Percentiles rank a stretch among this genome's conserved stretches.
Evolutionary conservation across 92 coral and sea anemone species (phyloP).

Genomic region (Desmophyllum pertusum): DNA sequence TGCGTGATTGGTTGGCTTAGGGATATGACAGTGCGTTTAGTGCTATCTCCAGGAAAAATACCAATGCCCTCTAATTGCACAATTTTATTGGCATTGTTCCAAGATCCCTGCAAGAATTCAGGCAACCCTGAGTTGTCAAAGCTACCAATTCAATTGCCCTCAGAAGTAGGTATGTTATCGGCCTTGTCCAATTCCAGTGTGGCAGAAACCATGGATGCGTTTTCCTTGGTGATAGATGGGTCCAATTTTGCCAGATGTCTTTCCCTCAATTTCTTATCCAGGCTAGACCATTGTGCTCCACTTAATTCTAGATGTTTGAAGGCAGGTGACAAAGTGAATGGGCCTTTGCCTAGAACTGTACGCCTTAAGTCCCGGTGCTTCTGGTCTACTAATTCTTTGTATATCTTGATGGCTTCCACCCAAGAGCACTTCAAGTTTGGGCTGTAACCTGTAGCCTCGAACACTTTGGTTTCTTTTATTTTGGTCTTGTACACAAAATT

Average conservation of each 20-base stretch:
- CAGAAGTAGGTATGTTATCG: too few species aligned
- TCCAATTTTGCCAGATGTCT: conserved; percentile 42
- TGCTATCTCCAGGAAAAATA: conserved; percentile 41
- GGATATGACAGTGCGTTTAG: too few species aligned
- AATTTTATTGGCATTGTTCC: conserved; percentile 51
- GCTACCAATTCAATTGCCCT: too few species aligned
- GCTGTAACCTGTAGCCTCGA: conserved; percentile 19
- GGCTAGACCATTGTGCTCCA: conserved; percentile 35
- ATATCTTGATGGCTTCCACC: conserved; percentile 30
- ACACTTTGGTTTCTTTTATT: conserved; percentile 31
- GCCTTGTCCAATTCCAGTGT: too few species aligned
- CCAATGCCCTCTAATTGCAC: conserved; percentile 47
- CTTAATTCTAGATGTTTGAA: too few species aligned
- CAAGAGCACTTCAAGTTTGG: conserved; percentile 42
- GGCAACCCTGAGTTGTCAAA: conserved; percentile 41
- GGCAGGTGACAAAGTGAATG: conserved; percentile 27
- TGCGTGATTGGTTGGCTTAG: too few species aligned
- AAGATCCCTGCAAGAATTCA: conserved; percentile 35
- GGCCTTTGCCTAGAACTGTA: conserved; percentile 43
- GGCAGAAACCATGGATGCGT: too few species aligned
- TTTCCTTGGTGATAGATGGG: conserved; percentile 19
- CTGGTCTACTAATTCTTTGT: conserved; percentile 25
- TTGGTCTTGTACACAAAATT: conserved; percentile 26
- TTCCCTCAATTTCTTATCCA: conserved; percentile 27
- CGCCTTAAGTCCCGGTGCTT: conserved; percentile 30